Evolutionary conservation across 2,888 invertebrate species (phyloP).

Genomic region (Caenorhabditis afra): DNA sequence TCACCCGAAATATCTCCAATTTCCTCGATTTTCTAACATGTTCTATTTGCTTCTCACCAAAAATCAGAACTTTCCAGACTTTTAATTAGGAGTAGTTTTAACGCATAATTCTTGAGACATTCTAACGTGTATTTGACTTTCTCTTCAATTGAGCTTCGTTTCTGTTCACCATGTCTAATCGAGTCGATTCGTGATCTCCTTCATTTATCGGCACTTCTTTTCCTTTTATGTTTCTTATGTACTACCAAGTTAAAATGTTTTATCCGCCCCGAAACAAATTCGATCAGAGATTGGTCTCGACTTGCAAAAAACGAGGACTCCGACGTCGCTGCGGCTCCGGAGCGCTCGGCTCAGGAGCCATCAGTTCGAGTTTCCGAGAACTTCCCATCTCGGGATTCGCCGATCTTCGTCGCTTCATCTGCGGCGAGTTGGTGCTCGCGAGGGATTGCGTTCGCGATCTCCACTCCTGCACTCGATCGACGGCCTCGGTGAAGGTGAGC

Average conservation of each 20-base stretch:
- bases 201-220: background rate
- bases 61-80: no score
- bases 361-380: no score
- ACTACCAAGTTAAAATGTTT: background rate
- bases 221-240: background rate
- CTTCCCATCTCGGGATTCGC: conserved; percentile 3
- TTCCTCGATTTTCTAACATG: no score
- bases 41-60: no score
- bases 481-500: conserved; percentile 75
- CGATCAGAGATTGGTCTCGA: conserved; percentile 55
- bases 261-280: background rate
- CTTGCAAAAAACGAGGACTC: conserved; percentile 55
- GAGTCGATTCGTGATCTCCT: no score
- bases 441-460: conserved; percentile 67
- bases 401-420: conserved; percentile 53
- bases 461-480: conserved; percentile 78
- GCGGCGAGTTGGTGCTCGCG: conserved; percentile 64
- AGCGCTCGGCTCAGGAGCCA: background rate
- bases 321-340: conserved; percentile 17
- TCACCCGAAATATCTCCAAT: no score
- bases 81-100: no score
- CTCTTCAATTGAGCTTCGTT: no score
- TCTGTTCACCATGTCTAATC: no score
- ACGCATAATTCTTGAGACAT: no score
- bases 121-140: no score